Percentiles rank a stretch among this genome's conserved stretches.
Evolutionary conservation across 2,797 vertebrate genomes (phyloP).

Genomic region (Macrochelys suwanniensis): DNA sequence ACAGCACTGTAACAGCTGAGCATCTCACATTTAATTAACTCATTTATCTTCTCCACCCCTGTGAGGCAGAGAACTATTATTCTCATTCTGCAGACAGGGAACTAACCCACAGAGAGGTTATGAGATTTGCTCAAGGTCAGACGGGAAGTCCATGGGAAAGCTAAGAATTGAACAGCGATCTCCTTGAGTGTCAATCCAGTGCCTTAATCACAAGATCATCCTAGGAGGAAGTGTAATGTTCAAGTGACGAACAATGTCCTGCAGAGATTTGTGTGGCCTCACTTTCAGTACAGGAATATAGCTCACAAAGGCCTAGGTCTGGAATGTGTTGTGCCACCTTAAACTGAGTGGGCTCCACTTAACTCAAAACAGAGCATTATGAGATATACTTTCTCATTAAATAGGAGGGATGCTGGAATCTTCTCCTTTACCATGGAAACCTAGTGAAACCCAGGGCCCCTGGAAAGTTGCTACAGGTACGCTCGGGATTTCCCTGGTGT

Average conservation of each 20-base stretch:
- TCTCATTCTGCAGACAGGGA: neutral
- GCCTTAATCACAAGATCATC: neutral
- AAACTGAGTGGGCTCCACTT: neutral
- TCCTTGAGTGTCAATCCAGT: neutral
- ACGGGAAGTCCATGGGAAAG: neutral
- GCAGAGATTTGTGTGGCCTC: neutral
- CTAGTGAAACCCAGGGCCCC: neutral
- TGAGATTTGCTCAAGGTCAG: neutral
- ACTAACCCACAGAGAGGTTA: neutral
- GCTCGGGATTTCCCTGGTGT: neutral
- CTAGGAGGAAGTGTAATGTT: neutral
- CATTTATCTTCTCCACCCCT: neutral
- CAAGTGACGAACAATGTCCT: neutral
- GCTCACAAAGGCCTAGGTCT: neutral
- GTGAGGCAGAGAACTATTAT: neutral
- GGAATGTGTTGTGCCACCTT: neutral
- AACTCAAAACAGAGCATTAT: neutral
- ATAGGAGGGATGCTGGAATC: neutral
- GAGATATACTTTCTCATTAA: neutral
- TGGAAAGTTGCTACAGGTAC: neutral
- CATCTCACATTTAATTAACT: neutral
- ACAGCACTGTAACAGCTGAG: neutral
- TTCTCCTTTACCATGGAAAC: neutral
- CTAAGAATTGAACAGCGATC: neutral
- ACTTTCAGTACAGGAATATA: neutral